Evolutionary conservation across 2,888 invertebrate species (phyloP).

Genomic region (Patella depressa): DNA sequence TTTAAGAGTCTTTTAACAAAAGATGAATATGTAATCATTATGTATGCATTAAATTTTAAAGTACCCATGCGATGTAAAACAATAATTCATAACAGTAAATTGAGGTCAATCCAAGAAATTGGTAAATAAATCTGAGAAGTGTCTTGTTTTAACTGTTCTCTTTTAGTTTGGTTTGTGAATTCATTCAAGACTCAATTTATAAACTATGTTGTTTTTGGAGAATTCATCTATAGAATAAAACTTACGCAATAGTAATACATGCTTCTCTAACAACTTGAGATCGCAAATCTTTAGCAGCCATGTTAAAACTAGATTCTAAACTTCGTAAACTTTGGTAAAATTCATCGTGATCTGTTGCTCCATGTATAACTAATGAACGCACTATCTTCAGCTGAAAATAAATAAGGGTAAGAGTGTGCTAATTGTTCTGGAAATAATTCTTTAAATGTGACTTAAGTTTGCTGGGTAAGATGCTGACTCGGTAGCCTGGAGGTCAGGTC

Average conservation of each 20-base stretch:
- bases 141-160: no score
- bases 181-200: no score
- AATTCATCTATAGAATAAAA: constrained; percentile 16
- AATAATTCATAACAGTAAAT: no score
- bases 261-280: constrained; percentile 97
- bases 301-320: constrained; percentile 73
- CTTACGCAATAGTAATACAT: constrained; percentile 90
- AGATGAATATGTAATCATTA: no score
- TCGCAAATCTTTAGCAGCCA: constrained; percentile 68
- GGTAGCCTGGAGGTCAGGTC: no score
- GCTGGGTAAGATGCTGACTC: no score
- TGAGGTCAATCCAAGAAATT: no score
- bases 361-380: constrained; percentile 85
- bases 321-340: constrained; percentile 84
- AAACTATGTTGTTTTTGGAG: no score
- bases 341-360: constrained; percentile 82
- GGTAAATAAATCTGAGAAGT: no score
- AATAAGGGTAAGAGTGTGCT: not conserved
- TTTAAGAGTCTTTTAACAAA: not conserved
- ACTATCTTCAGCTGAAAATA: constrained; percentile 84
- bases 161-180: no score
- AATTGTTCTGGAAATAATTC: not conserved
- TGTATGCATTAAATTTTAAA: no score
- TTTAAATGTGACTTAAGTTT: not conserved
- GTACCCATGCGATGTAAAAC: no score